phyloP scores from a whole-genome alignment of 2,113 vertebrate genomes.

The Pipra filicauda region DNA sequence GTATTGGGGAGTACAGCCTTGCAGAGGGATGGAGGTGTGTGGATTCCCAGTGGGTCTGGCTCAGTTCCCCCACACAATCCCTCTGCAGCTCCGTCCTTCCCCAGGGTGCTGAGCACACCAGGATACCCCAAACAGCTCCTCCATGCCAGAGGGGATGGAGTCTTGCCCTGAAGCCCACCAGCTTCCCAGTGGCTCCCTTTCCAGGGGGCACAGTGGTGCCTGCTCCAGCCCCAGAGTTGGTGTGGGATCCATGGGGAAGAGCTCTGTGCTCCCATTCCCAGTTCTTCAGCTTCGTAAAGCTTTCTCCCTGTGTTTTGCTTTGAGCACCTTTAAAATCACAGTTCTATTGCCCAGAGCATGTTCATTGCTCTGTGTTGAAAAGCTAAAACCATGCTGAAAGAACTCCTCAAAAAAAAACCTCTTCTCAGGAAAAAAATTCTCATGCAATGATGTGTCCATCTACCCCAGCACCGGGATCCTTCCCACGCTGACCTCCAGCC shows the following conservation, averaged over 20 bases:
- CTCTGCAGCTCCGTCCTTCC: accelerated
- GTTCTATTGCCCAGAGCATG: neutral
- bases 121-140: neutral
- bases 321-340: neutral
- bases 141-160: neutral
- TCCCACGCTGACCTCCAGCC: neutral
- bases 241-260: accelerated
- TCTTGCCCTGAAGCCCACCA: accelerated
- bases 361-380: neutral
- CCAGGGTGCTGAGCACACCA: accelerated
- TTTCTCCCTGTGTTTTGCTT: neutral
- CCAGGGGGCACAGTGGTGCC: neutral
- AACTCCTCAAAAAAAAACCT: neutral
- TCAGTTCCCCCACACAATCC: neutral
- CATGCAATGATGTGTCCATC: neutral
- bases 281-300: accelerated
- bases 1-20: neutral
- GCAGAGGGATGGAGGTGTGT: neutral
- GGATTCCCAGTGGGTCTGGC: neutral
- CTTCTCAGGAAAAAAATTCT: neutral
- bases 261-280: neutral
- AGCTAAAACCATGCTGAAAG: neutral
- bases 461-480: neutral
- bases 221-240: neutral
- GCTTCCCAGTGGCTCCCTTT: neutral